phyloP scores from a whole-genome alignment of 2,888 invertebrate species.

The Standfussiana lucernea region DNA sequence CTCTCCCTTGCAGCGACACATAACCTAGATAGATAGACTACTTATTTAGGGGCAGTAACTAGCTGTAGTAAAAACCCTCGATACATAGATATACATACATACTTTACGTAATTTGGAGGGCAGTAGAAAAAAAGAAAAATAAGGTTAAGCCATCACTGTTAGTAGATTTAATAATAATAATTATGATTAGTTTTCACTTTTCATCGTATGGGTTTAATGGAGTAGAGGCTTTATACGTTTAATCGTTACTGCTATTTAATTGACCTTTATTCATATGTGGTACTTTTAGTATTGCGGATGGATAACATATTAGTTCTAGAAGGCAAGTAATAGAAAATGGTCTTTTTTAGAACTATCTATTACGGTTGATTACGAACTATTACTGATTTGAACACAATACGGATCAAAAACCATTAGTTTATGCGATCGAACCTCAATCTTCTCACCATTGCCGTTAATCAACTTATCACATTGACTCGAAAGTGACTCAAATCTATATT shows the following conservation, averaged over 20 bases:
- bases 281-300: neutral
- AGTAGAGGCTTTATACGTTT: neutral
- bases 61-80: no score
- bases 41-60: no score
- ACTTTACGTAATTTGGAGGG: no score
- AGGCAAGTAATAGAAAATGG: neutral
- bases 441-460: neutral
- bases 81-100: no score
- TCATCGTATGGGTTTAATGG: neutral
- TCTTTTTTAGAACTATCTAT: neutral
- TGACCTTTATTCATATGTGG: neutral
- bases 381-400: neutral
- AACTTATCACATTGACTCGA: neutral
- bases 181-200: neutral
- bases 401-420: neutral
- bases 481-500: neutral
- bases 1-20: no score
- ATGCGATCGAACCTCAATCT: neutral
- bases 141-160: no score
- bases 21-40: no score
- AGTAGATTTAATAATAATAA: no score
- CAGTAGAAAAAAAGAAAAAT: no score
- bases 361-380: neutral
- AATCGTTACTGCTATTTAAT: neutral
- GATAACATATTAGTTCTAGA: neutral